Conservation (phyloP, 2,888 invertebrate species). For the Athripsodes cinereus region DNA sequence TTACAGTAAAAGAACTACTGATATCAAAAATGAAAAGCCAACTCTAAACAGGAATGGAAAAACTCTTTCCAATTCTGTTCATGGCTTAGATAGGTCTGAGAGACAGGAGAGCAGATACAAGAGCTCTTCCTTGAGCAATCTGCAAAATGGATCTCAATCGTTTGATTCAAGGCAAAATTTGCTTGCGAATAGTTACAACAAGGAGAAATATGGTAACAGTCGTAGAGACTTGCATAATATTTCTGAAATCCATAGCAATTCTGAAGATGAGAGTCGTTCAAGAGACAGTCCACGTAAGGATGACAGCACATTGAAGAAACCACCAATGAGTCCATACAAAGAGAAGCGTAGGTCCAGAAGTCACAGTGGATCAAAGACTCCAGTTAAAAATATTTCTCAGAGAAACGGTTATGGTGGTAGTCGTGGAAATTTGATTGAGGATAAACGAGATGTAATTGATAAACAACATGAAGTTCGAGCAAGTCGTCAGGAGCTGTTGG, state of each 20-base stretch:
- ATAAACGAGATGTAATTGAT: conserved; percentile 18
- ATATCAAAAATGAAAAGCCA: conserved; percentile 5
- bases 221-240: conserved; percentile 36
- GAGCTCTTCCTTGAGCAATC: conserved; percentile 43
- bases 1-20: conserved; percentile 34
- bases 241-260: conserved; percentile 47
- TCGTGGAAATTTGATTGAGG: conserved; percentile 29
- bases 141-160: conserved; percentile 34
- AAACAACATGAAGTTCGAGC: conserved; percentile 35
- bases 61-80: conserved; percentile 44
- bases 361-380: conserved; percentile 46
- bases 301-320: conserved; percentile 32
- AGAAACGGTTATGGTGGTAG: conserved; percentile 32
- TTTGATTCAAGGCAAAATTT: conserved; percentile 24
- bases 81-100: conserved; percentile 43
- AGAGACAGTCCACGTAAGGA: conserved; percentile 30
- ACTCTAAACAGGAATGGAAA: conserved; percentile 18
- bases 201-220: conserved; percentile 21
- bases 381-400: conserved; percentile 33
- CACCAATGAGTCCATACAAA: conserved; percentile 46
- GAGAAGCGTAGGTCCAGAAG: conserved; percentile 37
- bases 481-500: conserved; percentile 39
- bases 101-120: conserved; percentile 39
- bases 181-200: conserved; percentile 23
- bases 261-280: conserved; percentile 42